Evolutionary conservation across 1,140 invertebrate genomes (phyloP).

Genomic region (Eumeta japonica): DNA sequence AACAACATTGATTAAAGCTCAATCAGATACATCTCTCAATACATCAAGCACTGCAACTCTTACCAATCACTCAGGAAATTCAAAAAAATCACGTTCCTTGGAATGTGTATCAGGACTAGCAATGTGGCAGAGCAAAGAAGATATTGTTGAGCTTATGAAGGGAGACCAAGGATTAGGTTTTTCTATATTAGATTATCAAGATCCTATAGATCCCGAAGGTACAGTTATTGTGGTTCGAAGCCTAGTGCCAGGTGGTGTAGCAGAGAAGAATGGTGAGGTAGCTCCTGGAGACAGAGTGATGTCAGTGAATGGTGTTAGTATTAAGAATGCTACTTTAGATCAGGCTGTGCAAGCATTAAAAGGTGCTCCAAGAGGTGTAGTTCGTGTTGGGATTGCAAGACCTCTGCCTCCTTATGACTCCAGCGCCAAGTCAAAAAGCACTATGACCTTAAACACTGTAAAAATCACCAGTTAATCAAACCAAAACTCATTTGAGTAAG

Average conservation of each 20-base stretch:
- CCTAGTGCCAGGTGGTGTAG: conserved; percentile 88
- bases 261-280: conserved; percentile 82
- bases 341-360: conserved; percentile 88
- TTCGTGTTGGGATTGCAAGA: conserved; percentile 68
- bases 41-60: conserved; percentile 71
- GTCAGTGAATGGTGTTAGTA: conserved; percentile 81
- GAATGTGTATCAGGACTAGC: conserved; percentile 88
- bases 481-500: conserved; percentile 31
- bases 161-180: conserved; percentile 91
- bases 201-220: conserved; percentile 82
- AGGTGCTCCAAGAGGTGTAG: conserved; percentile 78
- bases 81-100: conserved; percentile 84
- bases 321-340: conserved; percentile 87
- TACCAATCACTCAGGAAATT: conserved; percentile 67
- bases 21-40: conserved; percentile 82
- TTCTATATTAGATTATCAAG: conserved; percentile 92
- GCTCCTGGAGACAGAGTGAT: conserved; percentile 89
- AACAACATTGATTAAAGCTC: conserved; percentile 79
- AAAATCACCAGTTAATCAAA: conserved; percentile 43
- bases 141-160: conserved; percentile 84
- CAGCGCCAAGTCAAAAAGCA: conserved; percentile 43
- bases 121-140: conserved; percentile 88
- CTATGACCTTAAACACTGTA: conserved; percentile 30
- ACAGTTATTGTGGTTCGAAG: conserved; percentile 82
- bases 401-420: conserved; percentile 41